Percentiles rank a stretch among this genome's conserved stretches.
Conservation (phyloP, 2,113 vertebrate species). For the Thamnaconus septentrionalis region DNA sequence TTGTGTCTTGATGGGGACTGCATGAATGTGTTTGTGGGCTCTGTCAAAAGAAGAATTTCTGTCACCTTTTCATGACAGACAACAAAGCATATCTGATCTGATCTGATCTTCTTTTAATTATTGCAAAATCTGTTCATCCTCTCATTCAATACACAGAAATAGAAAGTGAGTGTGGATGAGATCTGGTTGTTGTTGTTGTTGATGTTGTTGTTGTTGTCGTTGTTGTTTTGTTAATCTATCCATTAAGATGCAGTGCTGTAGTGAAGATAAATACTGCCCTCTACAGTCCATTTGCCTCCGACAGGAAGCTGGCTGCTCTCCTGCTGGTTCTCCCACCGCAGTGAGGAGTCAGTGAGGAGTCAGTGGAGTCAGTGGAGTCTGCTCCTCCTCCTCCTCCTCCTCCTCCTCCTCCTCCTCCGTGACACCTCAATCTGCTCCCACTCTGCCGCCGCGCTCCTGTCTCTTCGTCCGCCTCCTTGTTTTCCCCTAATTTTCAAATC, state of each 20-base stretch:
- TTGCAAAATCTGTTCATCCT: slow-evolving; percentile 47
- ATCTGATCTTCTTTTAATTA: slow-evolving; percentile 41
- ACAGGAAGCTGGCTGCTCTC: background rate
- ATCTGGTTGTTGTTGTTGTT: background rate
- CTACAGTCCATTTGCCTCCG: slow-evolving; percentile 42
- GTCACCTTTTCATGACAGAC: no score
- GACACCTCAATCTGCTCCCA: no score
- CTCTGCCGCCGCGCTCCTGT: no score
- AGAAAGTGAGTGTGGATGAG: slow-evolving; percentile 56
- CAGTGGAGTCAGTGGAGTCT: slow-evolving; percentile 1
- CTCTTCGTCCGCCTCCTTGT: no score
- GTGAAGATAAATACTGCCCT: slow-evolving; percentile 63
- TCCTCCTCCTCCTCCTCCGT: slow-evolving; percentile 2
- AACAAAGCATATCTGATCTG: no score
- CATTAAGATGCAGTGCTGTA: background rate
- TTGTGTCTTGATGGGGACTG: no score
- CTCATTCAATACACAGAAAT: slow-evolving; percentile 38
- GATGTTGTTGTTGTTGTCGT: background rate
- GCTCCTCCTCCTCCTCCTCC: background rate
- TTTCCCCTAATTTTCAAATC: no score
- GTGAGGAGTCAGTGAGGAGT: slow-evolving; percentile 1
- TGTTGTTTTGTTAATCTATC: background rate
- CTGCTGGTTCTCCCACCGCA: slow-evolving; percentile 12
- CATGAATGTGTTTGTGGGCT: no score
- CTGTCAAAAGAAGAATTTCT: no score